These are phyloP conservation scores for Hylaeus anthracinus DNA, from an alignment of 1,140 invertebrate species.

Conservation along the genomic window DNA sequence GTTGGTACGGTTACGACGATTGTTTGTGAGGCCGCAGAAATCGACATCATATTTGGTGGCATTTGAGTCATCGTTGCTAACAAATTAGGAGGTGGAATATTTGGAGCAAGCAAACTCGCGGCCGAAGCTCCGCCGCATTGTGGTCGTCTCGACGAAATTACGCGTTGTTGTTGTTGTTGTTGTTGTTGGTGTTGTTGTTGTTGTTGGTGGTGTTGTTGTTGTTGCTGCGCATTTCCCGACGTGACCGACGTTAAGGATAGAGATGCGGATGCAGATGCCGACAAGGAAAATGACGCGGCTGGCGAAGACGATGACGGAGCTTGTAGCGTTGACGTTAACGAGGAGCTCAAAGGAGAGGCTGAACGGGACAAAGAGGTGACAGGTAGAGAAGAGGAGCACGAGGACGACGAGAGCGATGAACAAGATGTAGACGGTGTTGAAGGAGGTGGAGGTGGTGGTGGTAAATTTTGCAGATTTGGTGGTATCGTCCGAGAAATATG, in stretches of 20 bases:
- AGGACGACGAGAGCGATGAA: not conserved
- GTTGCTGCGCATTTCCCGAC: too few relatives aligned
- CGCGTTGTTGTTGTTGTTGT: slow-evolving; percentile 66
- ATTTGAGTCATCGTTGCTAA: slow-evolving; percentile 74
- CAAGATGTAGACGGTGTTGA: slow-evolving; percentile 3
- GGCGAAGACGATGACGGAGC: not conserved
- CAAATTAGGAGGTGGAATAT: slow-evolving; percentile 73
- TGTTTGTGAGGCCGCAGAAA: slow-evolving; percentile 73
- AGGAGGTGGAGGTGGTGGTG: slow-evolving; percentile 33
- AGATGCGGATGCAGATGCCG: slow-evolving; percentile 58
- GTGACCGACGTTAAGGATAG: not conserved
- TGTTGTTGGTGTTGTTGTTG: not conserved
- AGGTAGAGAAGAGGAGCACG: not conserved
- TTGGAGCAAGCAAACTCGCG: slow-evolving; percentile 78
- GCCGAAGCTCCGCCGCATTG: slow-evolving; percentile 78
- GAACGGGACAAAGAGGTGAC: not conserved
- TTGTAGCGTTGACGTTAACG: not conserved
- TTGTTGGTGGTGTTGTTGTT: too few relatives aligned
- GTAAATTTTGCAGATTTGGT: slow-evolving; percentile 60
- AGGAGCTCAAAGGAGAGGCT: not conserved
- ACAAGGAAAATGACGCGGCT: not conserved
- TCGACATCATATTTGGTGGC: slow-evolving; percentile 75
- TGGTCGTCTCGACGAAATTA: slow-evolving; percentile 71
- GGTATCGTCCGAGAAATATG: slow-evolving; percentile 63
- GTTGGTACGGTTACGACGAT: slow-evolving; percentile 74